Evolutionary conservation across 2,113 vertebrate genomes (phyloP).

Genomic region (Thalassoma bifasciatum): DNA sequence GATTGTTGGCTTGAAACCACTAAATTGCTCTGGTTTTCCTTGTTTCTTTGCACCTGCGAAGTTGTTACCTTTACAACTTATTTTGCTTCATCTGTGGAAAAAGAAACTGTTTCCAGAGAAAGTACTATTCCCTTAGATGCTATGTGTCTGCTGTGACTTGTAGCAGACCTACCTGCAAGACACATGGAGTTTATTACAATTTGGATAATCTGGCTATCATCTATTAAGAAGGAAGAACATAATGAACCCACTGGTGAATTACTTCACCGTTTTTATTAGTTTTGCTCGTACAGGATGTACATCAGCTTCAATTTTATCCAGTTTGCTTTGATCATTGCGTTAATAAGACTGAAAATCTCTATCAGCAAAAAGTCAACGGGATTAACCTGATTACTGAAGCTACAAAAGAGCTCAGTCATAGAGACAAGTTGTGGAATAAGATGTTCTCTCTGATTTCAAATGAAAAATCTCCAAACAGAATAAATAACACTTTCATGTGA

Average conservation of each 20-base stretch:
- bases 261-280: neutral
- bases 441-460: neutral
- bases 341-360: neutral
- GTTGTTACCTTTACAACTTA: no score
- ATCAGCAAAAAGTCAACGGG: neutral
- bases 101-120: neutral
- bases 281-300: neutral
- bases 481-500: conserved; percentile 34
- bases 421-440: neutral
- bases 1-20: neutral
- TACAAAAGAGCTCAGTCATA: neutral
- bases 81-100: neutral
- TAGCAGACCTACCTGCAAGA: neutral
- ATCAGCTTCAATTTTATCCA: neutral
- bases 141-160: neutral
- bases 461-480: conserved; percentile 14
- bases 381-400: conserved; percentile 10
- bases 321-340: neutral
- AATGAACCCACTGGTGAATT: neutral
- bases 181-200: conserved; percentile 3
- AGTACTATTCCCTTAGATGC: neutral
- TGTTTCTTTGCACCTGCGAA: neutral
- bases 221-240: neutral
- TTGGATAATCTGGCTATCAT: neutral
- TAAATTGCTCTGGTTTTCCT: neutral